phyloP scores from a whole-genome alignment of 2,888 invertebrate genomes.

The Drosophila bunnanda region DNA sequence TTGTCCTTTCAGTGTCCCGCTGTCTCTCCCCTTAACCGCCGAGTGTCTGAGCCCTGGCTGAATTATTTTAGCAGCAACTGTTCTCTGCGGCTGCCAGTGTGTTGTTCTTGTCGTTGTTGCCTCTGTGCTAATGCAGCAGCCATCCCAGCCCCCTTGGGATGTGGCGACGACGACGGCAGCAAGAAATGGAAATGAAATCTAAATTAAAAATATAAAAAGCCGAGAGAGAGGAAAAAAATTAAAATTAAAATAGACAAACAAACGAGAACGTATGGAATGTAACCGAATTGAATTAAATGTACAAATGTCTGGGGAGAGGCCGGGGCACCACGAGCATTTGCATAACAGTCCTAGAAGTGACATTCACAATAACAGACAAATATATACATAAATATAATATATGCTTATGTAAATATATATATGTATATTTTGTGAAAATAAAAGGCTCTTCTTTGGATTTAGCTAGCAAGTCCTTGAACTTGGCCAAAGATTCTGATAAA shows the following conservation, averaged over 20 bases:
- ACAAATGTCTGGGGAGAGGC: constrained; percentile 13
- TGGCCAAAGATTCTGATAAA: background rate
- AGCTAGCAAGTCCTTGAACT: constrained; percentile 9
- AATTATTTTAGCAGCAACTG: constrained; percentile 51
- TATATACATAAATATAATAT: background rate
- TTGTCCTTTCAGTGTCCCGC: constrained; percentile 24
- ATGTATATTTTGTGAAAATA: background rate
- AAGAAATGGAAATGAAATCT: constrained; percentile 73
- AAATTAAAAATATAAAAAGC: constrained; percentile 54
- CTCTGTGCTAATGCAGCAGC: constrained; percentile 63
- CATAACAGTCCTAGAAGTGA: constrained; percentile 13
- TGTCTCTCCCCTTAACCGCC: background rate
- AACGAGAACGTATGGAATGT: constrained; percentile 55
- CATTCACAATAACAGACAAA: background rate
- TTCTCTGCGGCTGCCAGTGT: too few species aligned
- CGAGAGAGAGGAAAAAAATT: constrained; percentile 14
- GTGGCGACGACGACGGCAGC: constrained; percentile 35
- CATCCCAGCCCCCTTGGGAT: constrained; percentile 54
- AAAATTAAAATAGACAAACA: constrained; percentile 31
- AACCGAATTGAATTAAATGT: constrained; percentile 74
- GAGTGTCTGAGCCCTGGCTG: constrained; percentile 34
- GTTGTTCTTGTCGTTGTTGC: constrained; percentile 10
- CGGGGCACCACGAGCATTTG: constrained; percentile 8
- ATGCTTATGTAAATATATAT: background rate
- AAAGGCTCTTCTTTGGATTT: background rate